Evolutionary conservation across 2,113 vertebrate species (phyloP), one percentile per base, ranked within the genome.

Genomic region (Brachyhypopomus gauderio): DNA sequence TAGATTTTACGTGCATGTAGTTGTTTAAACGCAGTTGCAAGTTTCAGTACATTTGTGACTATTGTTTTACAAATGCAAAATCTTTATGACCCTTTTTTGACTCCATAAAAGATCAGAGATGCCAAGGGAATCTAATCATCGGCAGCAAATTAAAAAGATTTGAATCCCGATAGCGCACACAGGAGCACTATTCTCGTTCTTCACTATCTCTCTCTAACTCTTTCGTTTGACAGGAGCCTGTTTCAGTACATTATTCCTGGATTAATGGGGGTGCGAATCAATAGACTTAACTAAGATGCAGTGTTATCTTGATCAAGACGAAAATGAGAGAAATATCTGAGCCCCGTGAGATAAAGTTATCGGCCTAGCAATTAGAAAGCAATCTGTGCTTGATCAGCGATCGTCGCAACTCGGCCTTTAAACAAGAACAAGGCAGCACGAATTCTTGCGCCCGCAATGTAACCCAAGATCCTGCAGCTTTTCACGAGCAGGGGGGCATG

Each of bases 301-400:
- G 34, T 38, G 84, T 88, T 85, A 91, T 93, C 92, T 88, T 89
- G 86, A 90, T 90, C 60, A 83, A 66, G 83, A 58, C 83, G 80
- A 76, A 81, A 52, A 85, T 88, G 81, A 78, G 80, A 89, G 88
- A 87, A 85, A 88, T 89, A 90, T 90, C 87, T 59, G 77, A 86
- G 81, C 69, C 72, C 89, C 64, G 72, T 34, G 85, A 88, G 90
- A 91, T 89, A 88, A 88, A 88, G 73, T 88, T 90, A 92, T 93
- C 89, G 85, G 86, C 89, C 84, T 30, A 87, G 81, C 83, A 34
- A 85, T 85, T 87, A 79, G 80, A 86, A 88, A 82, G 64, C 77
- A 83, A 82, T 86, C 82, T 86, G 69, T 60, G 73, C 66, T 84
- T 77, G 75, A 84, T 88, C 84, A 79, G 72, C 66, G 62, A 48